Evolutionary conservation across 2,797 vertebrate genomes (phyloP).

Genomic region (Microhierax caerulescens): DNA sequence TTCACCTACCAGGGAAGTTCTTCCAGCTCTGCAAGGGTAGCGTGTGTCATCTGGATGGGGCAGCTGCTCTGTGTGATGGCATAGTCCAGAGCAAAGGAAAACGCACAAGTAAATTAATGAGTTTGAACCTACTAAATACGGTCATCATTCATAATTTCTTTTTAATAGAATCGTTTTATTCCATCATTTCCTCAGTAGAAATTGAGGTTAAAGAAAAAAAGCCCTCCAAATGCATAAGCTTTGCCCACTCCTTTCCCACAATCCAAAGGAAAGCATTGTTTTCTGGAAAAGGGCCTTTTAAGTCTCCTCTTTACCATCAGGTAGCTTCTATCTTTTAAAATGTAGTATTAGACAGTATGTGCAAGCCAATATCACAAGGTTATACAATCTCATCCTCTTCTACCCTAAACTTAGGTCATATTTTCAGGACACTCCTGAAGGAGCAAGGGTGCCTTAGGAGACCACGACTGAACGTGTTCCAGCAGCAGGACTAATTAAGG

Average conservation of each 20-base stretch:
- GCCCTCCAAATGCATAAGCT: background rate
- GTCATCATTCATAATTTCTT: background rate
- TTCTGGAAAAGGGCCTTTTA: background rate
- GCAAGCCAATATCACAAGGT: background rate
- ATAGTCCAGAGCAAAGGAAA: background rate
- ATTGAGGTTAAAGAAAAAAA: background rate
- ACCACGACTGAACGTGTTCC: accelerated
- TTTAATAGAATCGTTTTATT: too few species aligned
- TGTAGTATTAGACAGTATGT: background rate
- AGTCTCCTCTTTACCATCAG: background rate
- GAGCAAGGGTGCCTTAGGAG: background rate
- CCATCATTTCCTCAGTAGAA: background rate
- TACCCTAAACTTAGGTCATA: background rate
- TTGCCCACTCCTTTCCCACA: background rate
- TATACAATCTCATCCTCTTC: background rate
- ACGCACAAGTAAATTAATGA: background rate
- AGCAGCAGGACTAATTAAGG: slow-evolving; percentile 3
- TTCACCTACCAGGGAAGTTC: background rate
- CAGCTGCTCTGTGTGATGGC: background rate
- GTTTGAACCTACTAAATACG: background rate
- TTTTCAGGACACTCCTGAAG: background rate
- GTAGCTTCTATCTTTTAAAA: background rate
- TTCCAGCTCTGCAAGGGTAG: background rate
- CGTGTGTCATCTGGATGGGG: too few species aligned
- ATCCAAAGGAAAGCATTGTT: background rate